Evolutionary conservation across 2,113 vertebrate genomes (phyloP).

Genomic region (Pungitius pungitius): DNA sequence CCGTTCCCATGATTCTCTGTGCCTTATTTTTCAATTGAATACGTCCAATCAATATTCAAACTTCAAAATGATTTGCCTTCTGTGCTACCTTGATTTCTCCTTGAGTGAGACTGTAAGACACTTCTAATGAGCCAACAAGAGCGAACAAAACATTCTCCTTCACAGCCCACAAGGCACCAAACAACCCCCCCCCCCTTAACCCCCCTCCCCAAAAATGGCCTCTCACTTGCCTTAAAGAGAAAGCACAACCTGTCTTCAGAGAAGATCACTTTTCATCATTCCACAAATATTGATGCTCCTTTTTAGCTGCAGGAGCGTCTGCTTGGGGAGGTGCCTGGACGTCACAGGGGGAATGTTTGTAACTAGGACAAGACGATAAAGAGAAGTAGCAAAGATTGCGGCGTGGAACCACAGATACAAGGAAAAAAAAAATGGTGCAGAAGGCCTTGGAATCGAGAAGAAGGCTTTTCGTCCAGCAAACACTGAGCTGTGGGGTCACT

Average conservation of each 20-base stretch:
- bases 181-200: slow-evolving; percentile 20
- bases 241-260: slow-evolving; percentile 42
- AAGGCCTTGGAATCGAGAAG: slow-evolving; percentile 21
- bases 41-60: neutral
- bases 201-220: slow-evolving; percentile 34
- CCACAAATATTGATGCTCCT: slow-evolving; percentile 35
- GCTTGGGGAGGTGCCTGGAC: slow-evolving; percentile 19
- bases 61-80: neutral
- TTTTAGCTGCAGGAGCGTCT: slow-evolving; percentile 38
- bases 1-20: neutral
- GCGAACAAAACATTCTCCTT: slow-evolving; percentile 35
- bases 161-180: slow-evolving; percentile 59
- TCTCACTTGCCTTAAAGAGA: slow-evolving; percentile 39
- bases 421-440: slow-evolving; percentile 3
- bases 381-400: slow-evolving; percentile 20
- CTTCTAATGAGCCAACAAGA: neutral
- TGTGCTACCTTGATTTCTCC: neutral
- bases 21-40: neutral
- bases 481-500: slow-evolving; percentile 17
- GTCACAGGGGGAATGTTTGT: slow-evolving; percentile 31
- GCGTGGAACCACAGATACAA: slow-evolving; percentile 24
- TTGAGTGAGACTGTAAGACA: neutral
- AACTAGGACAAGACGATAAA: slow-evolving; percentile 17
- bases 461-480: slow-evolving; percentile 4
- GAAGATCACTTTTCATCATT: slow-evolving; percentile 52